Evolutionary conservation across 2,888 invertebrate genomes (phyloP).

Genomic region (Chrysolina haemoptera): DNA sequence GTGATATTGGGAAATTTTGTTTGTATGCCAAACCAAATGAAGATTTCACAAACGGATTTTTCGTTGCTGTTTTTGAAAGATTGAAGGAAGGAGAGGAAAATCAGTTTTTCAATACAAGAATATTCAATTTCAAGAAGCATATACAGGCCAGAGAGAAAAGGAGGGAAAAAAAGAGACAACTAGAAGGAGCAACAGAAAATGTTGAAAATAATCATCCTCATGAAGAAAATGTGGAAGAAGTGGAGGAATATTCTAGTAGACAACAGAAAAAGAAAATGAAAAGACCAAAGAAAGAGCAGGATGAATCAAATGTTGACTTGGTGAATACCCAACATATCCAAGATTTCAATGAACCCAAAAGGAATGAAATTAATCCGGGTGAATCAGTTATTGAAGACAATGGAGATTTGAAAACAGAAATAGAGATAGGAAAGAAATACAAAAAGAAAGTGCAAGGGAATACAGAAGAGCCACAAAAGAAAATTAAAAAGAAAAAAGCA

Average conservation of each 20-base stretch:
- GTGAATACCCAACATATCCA: neutral
- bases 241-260: neutral
- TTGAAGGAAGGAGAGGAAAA: constrained; percentile 69
- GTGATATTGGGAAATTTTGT: constrained; percentile 81
- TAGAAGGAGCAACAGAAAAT: neutral
- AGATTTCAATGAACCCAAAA: neutral
- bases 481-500: neutral
- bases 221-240: neutral
- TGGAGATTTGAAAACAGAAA: neutral
- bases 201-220: neutral
- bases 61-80: constrained; percentile 91
- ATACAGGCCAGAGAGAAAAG: constrained; percentile 47
- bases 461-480: neutral
- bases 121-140: constrained; percentile 55
- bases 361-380: neutral
- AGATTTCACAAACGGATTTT: constrained; percentile 94
- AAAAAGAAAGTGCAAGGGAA: neutral
- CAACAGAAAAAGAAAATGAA: neutral
- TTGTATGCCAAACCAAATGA: constrained; percentile 83
- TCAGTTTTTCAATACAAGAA: constrained; percentile 58
- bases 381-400: neutral
- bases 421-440: neutral
- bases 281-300: neutral
- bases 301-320: neutral
- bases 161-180: constrained; percentile 32